Evolutionary conservation across 2,888 invertebrate genomes (phyloP).

Genomic region (Drosophila sordidapex): DNA sequence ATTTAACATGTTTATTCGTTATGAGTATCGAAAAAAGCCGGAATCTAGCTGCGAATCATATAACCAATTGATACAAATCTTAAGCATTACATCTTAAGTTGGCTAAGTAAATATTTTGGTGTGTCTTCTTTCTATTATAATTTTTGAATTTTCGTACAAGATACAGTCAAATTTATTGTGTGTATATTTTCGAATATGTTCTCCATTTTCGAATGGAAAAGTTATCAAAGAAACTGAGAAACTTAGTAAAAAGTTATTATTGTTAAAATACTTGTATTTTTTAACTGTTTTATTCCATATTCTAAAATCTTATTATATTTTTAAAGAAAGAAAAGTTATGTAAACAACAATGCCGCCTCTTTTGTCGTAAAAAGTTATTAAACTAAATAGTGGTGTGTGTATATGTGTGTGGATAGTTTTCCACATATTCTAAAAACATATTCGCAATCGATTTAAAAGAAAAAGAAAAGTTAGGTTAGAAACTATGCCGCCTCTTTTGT

Average conservation of each 20-base stretch:
- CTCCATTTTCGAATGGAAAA: not conserved
- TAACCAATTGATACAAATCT: not conserved
- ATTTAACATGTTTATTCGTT: not conserved
- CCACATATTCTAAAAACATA: not conserved
- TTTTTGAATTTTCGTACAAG: not conserved
- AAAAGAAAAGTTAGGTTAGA: not conserved
- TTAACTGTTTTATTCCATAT: not conserved
- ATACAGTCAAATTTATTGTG: not conserved
- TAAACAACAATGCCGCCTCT: not conserved
- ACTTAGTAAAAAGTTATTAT: not conserved
- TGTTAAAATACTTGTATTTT: not conserved
- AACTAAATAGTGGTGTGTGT: not conserved
- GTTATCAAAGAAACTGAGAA: not conserved
- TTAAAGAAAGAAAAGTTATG: not conserved
- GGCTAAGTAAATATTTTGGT: not conserved
- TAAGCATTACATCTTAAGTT: not conserved
- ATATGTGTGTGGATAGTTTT: not conserved
- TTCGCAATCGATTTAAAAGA: not conserved
- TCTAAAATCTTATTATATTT: not conserved
- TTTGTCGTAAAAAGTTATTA: not conserved
- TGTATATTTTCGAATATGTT: not conserved
- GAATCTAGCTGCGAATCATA: not conserved
- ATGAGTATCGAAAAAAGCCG: not conserved
- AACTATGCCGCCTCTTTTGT: not conserved
- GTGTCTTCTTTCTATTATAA: not conserved